These are phyloP conservation scores for Cosmorhoe ocellata DNA, from an alignment of 2,888 invertebrate genomes.

Conservation along the genomic window DNA sequence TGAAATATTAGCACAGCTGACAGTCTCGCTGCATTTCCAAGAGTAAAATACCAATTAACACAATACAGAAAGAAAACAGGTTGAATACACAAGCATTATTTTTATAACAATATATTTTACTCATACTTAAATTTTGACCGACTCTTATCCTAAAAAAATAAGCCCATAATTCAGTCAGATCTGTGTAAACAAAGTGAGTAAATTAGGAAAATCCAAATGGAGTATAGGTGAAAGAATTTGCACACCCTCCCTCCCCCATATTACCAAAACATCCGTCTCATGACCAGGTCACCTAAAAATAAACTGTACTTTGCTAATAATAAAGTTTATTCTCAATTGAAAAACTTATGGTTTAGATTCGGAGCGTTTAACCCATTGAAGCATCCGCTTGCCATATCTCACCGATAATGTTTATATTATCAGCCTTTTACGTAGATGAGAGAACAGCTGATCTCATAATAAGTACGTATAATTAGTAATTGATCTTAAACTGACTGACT, in stretches of 20 bases:
- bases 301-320: conserved; percentile 27
- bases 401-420: conserved; percentile 19
- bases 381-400: conserved; percentile 37
- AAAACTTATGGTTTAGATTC: conserved; percentile 31
- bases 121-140: no score
- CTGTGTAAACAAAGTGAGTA: neutral
- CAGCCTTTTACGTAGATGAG: conserved; percentile 4
- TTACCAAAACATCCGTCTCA: conserved; percentile 25
- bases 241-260: neutral
- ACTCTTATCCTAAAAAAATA: no score
- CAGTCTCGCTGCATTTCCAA: no score
- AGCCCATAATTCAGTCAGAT: neutral
- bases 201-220: neutral
- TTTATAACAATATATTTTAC: no score
- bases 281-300: conserved; percentile 34
- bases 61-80: no score
- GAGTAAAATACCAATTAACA: no score
- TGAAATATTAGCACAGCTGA: no score
- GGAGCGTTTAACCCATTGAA: conserved; percentile 29
- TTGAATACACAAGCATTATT: no score
- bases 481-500: no score
- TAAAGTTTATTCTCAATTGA: conserved; percentile 33
- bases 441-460: conserved; percentile 10
- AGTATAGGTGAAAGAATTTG: conserved; percentile 10
- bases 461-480: neutral